phyloP scores from a whole-genome alignment of 2,888 invertebrate species.

The Ophioninae sp. region DNA sequence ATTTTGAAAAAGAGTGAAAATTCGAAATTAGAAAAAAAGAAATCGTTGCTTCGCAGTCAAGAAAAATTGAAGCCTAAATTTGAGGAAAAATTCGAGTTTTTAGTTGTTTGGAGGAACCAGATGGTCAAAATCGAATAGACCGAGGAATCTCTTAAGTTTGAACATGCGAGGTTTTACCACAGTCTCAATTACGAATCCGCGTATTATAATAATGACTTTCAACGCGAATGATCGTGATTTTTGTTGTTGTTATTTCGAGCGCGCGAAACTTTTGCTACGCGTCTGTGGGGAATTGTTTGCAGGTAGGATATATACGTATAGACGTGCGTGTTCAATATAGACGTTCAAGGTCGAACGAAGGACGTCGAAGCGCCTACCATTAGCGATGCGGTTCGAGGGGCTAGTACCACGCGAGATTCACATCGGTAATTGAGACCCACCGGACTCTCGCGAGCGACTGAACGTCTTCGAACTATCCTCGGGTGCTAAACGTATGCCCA shows the following conservation, averaged over 20 bases:
- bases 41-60: no score
- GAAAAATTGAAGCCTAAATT: no score
- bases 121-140: no score
- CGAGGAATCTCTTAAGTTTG: no score
- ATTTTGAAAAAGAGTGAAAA: no score
- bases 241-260: not conserved
- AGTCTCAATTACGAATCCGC: not conserved
- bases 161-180: no score
- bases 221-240: not conserved
- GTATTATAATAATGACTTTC: not conserved
- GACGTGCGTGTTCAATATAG: constrained; percentile 55
- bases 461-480: constrained; percentile 37
- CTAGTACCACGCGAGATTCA: constrained; percentile 21
- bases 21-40: no score
- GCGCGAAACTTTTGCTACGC: constrained; percentile 7
- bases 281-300: no score
- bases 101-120: no score
- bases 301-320: constrained; percentile 43
- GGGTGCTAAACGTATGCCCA: constrained; percentile 11
- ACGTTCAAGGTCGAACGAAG: constrained; percentile 69
- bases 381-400: constrained; percentile 35
- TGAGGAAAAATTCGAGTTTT: no score
- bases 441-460: constrained; percentile 35
- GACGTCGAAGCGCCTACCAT: constrained; percentile 58
- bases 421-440: constrained; percentile 46